Conservation (phyloP, 2,888 invertebrate species). For the Corythucha ciliata region DNA sequence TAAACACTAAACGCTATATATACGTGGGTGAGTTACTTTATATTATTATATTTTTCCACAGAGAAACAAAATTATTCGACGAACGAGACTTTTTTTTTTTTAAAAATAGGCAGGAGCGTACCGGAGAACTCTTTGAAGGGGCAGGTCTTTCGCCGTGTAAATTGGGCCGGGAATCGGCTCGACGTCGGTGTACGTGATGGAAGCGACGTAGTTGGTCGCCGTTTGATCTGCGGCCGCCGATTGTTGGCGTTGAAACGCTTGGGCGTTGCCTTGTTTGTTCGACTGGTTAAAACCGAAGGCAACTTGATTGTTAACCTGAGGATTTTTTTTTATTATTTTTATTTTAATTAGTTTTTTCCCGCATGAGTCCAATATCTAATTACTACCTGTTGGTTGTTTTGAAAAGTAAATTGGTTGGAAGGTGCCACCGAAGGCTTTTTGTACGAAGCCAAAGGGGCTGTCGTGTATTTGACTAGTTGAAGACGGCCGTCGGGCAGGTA, state of each 20-base stretch:
- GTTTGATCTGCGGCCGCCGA: not conserved
- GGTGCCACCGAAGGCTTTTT: conserved; percentile 1
- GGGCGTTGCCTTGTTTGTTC: too few species aligned
- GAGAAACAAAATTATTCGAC: too few species aligned
- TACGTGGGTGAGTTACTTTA: too few species aligned
- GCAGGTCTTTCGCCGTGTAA: conserved; percentile 23
- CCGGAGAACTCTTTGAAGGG: conserved; percentile 22
- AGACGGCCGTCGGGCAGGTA: conserved; percentile 28
- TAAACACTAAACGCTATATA: too few species aligned
- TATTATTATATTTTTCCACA: too few species aligned
- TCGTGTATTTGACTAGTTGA: conserved; percentile 26
- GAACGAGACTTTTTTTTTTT: too few species aligned
- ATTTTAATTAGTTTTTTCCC: too few species aligned
- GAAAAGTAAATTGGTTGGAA: conserved; percentile 12
- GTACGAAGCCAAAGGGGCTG: conserved; percentile 23
- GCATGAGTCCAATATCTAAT: not conserved
- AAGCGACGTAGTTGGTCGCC: conserved; percentile 23
- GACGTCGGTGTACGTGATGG: conserved; percentile 25
- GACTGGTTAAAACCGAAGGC: conserved; percentile 19
- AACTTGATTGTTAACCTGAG: conserved; percentile 20
- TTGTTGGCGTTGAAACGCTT: too few species aligned
- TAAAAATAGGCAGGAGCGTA: conserved; percentile 26
- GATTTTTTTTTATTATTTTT: too few species aligned
- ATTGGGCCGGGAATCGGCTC: conserved; percentile 27
- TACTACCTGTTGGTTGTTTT: conserved; percentile 19